A percentile compares a stretch with the other conserved stretches of the same genome.
These are phyloP conservation scores for Oopsacas minuta DNA, from an alignment of 37 sponge, comb jelly and placozoan species.

Conservation along the genomic window DNA sequence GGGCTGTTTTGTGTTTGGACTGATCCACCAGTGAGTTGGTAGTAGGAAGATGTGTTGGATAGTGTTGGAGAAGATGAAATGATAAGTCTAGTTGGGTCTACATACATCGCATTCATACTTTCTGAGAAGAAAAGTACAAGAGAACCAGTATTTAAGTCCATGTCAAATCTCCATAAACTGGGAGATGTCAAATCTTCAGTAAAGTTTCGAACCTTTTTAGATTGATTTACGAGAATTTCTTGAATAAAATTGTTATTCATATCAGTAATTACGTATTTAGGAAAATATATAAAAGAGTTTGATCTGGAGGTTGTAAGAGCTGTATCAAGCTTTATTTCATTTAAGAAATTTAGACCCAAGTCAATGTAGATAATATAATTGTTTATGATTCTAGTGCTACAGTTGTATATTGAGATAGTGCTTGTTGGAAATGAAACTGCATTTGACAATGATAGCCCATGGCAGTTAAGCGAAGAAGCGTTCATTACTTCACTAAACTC, in stretches of 20 bases:
- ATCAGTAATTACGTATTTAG: conserved; percentile 34
- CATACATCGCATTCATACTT: conserved; percentile 53
- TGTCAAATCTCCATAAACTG: conserved; percentile 32
- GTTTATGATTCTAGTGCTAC: conserved; percentile 24
- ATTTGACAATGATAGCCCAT: conserved; percentile 44
- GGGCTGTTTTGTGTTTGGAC: conserved; percentile 42
- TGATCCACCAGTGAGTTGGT: conserved; percentile 51
- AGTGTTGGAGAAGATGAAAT: conserved; percentile 26
- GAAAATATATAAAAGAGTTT: conserved; percentile 53
- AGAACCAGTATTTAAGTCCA: conserved; percentile 60
- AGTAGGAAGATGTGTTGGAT: conserved; percentile 21
- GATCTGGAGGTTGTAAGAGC: conserved; percentile 30
- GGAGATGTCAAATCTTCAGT: conserved; percentile 56
- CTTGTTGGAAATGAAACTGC: background rate
- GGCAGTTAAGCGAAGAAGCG: conserved; percentile 38
- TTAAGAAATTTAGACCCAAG: conserved; percentile 48
- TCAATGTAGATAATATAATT: conserved; percentile 29
- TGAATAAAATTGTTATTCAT: conserved; percentile 58
- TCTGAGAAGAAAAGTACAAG: conserved; percentile 56
- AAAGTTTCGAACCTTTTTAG: conserved; percentile 27
- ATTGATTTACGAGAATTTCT: conserved; percentile 25
- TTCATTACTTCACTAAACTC: conserved; percentile 72
- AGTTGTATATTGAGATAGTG: conserved; percentile 39
- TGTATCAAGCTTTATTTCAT: conserved; percentile 43
- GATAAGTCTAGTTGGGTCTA: conserved; percentile 34